Evolutionary conservation across 2,113 vertebrate species (phyloP).

Genomic region (Holacanthus passer): DNA sequence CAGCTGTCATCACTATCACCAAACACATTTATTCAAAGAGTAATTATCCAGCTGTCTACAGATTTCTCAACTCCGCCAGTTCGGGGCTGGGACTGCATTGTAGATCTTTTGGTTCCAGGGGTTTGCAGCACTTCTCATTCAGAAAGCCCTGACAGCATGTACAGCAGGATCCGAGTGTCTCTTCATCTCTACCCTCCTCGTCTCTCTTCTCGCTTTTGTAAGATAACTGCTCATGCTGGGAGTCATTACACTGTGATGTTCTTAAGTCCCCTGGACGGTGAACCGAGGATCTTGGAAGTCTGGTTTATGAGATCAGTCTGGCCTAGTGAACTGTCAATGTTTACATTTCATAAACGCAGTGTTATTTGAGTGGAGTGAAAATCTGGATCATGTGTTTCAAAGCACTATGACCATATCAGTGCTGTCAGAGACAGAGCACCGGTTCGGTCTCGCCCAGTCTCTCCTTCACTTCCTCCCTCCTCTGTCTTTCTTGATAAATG

Average conservation of each 20-base stretch:
- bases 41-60: slow-evolving; percentile 52
- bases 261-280: slow-evolving; percentile 45
- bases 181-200: slow-evolving; percentile 7
- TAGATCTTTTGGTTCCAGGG: slow-evolving; percentile 13
- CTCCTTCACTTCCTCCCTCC: slow-evolving; percentile 25
- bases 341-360: slow-evolving; percentile 83
- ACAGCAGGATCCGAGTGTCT: slow-evolving; percentile 11
- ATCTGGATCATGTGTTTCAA: slow-evolving; percentile 75
- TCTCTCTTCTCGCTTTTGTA: slow-evolving; percentile 16
- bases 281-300: slow-evolving; percentile 63
- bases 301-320: slow-evolving; percentile 77
- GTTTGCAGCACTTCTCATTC: slow-evolving; percentile 16
- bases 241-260: slow-evolving; percentile 58
- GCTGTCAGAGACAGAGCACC: slow-evolving; percentile 53
- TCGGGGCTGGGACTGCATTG: not conserved
- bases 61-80: slow-evolving; percentile 19
- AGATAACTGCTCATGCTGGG: slow-evolving; percentile 38
- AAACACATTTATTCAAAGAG: slow-evolving; percentile 43
- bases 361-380: slow-evolving; percentile 78
- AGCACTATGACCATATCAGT: slow-evolving; percentile 44
- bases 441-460: slow-evolving; percentile 24
- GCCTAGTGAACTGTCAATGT: slow-evolving; percentile 80
- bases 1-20: slow-evolving; percentile 41
- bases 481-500: slow-evolving; percentile 64
- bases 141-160: not conserved